These are phyloP conservation scores for Propithecus coquereli DNA, from an alignment of 2,113 vertebrate genomes.

Conservation along the genomic window DNA sequence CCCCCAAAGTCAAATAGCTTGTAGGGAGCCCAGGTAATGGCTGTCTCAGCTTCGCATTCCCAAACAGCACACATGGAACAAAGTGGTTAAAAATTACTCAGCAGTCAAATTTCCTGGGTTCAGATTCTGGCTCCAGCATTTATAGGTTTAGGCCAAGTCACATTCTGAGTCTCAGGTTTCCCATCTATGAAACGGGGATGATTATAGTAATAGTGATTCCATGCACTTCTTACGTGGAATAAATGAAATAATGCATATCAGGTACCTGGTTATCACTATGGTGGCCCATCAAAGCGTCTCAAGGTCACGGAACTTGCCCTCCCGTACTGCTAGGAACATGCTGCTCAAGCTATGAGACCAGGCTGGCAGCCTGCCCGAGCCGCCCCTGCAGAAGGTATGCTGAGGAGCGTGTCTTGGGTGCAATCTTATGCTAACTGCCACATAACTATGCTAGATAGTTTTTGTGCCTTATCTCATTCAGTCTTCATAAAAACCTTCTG, in stretches of 20 bases:
- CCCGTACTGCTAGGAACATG: background rate
- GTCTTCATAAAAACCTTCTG: background rate
- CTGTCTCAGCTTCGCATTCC: background rate
- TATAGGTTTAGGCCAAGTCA: background rate
- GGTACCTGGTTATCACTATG: background rate
- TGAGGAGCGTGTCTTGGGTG: background rate
- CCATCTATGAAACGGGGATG: background rate
- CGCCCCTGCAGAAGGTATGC: background rate
- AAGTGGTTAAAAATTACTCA: background rate
- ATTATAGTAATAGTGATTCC: background rate
- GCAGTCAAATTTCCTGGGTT: background rate
- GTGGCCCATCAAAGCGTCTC: background rate
- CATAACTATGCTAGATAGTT: background rate
- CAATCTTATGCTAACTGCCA: background rate
- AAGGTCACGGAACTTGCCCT: conserved; percentile 4
- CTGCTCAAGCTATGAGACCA: background rate
- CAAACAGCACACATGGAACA: background rate
- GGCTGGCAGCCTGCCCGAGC: background rate
- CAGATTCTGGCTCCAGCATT: background rate
- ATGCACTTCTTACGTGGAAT: background rate
- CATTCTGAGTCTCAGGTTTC: background rate
- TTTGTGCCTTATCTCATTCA: background rate
- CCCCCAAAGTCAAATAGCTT: background rate
- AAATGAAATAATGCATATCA: background rate
- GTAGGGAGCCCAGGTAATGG: background rate